Evolutionary conservation across 2,797 vertebrate species (phyloP), one percentile per base, ranked within the genome.

Genomic region (Argya squamiceps): DNA sequence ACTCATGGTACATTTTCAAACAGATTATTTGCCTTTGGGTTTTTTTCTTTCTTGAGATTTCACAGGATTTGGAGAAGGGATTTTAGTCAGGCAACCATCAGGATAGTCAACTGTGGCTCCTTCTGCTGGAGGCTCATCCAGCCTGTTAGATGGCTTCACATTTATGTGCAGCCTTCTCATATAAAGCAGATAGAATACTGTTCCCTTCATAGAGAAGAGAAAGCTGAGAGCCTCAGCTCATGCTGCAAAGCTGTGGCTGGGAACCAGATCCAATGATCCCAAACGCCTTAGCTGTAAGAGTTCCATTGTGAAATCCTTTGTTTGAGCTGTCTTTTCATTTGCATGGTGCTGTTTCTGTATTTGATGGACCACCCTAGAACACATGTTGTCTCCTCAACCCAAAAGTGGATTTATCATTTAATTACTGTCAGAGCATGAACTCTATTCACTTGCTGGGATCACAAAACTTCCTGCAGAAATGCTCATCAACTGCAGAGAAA

Each of bases 251-350:
- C 87, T 86, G 24, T 21, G 50, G 8, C 58, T 88, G 36, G 36
- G 73, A 91, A 78, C 29, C 63, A 73, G 52, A 73, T 49, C 44
- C 32, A 56, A 37, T 1, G 6, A 81, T 81, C 79, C 43, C 73
- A 84, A 88, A 81, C 73, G 82, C 41, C 55, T 75, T 59, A 62
- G 37, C 34, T 96, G 29, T 73, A 63, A 69, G 79, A 84, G 37
- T 80, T 24, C 59, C 15, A 34, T 94, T 97, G 73, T 84, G 85
- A 94, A 97, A 96, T 86, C 82, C 41, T 94, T 96, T 95, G 85
- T 93, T 85, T 3, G 2, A 93, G 63, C 47, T 82, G 34, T 67
- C 55, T 78, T 71, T 92, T 79, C 52, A 77, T 67, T 70, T 53
- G 36, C 9, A 6, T 53, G 16, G 46, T 80, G 39, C 67, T 82